Percentiles rank a stretch among this genome's conserved stretches.
Conservation (phyloP, 2,113 vertebrate species). For the Spheniscus mendiculus region DNA sequence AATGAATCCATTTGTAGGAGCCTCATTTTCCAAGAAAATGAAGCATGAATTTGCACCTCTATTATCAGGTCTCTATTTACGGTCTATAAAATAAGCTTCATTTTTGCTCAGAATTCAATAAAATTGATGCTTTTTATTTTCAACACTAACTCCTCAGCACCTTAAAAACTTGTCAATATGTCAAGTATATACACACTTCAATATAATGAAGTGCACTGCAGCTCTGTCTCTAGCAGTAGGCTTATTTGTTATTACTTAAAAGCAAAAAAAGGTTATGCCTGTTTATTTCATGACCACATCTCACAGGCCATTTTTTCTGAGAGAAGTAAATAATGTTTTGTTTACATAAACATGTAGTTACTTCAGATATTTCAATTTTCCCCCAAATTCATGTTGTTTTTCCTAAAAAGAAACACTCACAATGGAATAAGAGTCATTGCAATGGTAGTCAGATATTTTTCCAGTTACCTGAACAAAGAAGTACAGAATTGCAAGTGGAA, state of each 20-base stretch:
- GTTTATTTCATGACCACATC: neutral
- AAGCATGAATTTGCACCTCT: neutral
- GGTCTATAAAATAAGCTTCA: neutral
- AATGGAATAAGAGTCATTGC: neutral
- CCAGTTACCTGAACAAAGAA: slow-evolving; percentile 87
- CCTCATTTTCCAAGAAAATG: neutral
- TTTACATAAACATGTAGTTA: neutral
- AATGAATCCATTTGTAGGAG: neutral
- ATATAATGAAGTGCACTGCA: neutral
- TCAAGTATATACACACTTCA: neutral
- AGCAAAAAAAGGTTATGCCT: neutral
- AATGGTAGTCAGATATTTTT: neutral
- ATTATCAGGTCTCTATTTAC: neutral
- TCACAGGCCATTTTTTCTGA: neutral
- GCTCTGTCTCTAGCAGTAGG: neutral
- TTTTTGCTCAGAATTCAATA: neutral
- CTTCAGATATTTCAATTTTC: neutral
- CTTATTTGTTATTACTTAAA: neutral
- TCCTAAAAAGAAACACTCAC: neutral
- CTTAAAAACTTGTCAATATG: neutral
- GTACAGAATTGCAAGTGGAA: slow-evolving; percentile 86
- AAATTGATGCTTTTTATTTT: neutral
- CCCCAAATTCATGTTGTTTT: neutral
- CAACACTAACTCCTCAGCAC: neutral
- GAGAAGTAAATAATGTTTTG: neutral